phyloP scores from a whole-genome alignment of 2,888 invertebrate species.

The Andrena haemorrhoa region DNA sequence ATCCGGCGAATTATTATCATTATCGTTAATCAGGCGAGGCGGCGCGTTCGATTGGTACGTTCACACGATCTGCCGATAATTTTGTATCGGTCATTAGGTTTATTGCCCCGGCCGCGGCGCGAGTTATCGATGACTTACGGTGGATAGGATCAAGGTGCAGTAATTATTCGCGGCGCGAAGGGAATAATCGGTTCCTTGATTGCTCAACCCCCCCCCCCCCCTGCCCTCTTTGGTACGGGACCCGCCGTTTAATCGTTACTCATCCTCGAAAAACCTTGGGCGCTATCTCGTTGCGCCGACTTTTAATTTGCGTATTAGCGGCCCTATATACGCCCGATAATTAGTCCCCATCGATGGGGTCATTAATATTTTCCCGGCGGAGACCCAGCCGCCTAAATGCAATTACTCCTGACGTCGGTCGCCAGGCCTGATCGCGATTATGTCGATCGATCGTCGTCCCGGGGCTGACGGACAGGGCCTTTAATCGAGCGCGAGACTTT shows the following conservation, averaged over 20 bases:
- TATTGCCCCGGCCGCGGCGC: slow-evolving; percentile 54
- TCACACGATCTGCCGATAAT: slow-evolving; percentile 68
- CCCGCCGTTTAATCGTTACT: slow-evolving; percentile 75
- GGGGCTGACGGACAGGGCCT: slow-evolving; percentile 1
- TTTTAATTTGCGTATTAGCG: slow-evolving; percentile 76
- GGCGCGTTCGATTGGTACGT: slow-evolving; percentile 60
- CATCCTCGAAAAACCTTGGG: slow-evolving; percentile 64
- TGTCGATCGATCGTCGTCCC: slow-evolving; percentile 15
- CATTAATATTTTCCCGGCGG: slow-evolving; percentile 73
- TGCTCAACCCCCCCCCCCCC: slow-evolving; percentile 72
- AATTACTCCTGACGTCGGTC: slow-evolving; percentile 47
- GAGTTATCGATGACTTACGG: slow-evolving; percentile 72
- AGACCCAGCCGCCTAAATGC: slow-evolving; percentile 26
- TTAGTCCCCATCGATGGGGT: slow-evolving; percentile 74
- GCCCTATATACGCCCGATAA: slow-evolving; percentile 64
- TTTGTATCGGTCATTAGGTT: slow-evolving; percentile 72
- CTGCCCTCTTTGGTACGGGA: slow-evolving; percentile 27
- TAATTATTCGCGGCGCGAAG: slow-evolving; percentile 71
- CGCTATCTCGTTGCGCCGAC: slow-evolving; percentile 54
- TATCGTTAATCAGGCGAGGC: slow-evolving; percentile 65
- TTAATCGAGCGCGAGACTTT: slow-evolving; percentile 13
- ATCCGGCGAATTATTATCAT: slow-evolving; percentile 69
- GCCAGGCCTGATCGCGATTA: slow-evolving; percentile 23
- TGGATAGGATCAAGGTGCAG: slow-evolving; percentile 70
- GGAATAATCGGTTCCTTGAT: slow-evolving; percentile 77